Evolutionary conservation across 2,888 invertebrate species (phyloP).

Genomic region (Gandaritis pyraliata): DNA sequence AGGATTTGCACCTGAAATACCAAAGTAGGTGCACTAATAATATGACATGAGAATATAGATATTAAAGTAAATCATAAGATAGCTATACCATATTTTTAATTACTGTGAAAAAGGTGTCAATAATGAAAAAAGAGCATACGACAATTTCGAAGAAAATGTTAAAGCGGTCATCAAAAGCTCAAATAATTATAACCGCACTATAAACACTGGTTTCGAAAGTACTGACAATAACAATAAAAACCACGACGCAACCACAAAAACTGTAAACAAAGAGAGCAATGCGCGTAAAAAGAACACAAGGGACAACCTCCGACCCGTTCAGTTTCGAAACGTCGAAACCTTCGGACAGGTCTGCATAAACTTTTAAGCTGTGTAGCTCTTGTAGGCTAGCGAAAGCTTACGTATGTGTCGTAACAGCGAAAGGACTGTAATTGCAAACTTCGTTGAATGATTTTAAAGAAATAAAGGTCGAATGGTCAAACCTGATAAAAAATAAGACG

Average conservation of each 20-base stretch:
- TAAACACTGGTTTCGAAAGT: slow-evolving; percentile 19
- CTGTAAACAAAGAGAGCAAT: slow-evolving; percentile 54
- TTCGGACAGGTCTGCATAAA: slow-evolving; percentile 17
- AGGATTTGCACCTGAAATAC: slow-evolving; percentile 27
- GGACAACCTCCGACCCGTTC: slow-evolving; percentile 58
- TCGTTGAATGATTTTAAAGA: not conserved
- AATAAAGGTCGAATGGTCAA: not conserved
- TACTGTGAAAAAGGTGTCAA: too few species aligned
- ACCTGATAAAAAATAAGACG: too few species aligned
- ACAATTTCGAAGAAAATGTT: not conserved
- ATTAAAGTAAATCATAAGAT: not conserved
- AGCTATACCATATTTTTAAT: too few species aligned
- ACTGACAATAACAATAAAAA: slow-evolving; percentile 17
- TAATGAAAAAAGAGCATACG: not conserved
- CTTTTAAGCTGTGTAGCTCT: slow-evolving; percentile 7
- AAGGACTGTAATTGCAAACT: not conserved
- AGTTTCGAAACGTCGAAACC: slow-evolving; percentile 46
- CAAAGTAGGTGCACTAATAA: not conserved
- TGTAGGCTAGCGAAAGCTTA: not conserved
- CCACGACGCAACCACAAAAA: slow-evolving; percentile 47
- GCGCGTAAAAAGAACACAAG: slow-evolving; percentile 47
- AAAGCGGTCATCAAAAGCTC: not conserved
- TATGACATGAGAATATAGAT: not conserved
- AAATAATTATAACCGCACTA: slow-evolving; percentile 2
- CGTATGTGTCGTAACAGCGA: not conserved